Base-by-base conservation (phyloP, 2,888 invertebrate genomes). In the Resseliella maxima region DNA sequence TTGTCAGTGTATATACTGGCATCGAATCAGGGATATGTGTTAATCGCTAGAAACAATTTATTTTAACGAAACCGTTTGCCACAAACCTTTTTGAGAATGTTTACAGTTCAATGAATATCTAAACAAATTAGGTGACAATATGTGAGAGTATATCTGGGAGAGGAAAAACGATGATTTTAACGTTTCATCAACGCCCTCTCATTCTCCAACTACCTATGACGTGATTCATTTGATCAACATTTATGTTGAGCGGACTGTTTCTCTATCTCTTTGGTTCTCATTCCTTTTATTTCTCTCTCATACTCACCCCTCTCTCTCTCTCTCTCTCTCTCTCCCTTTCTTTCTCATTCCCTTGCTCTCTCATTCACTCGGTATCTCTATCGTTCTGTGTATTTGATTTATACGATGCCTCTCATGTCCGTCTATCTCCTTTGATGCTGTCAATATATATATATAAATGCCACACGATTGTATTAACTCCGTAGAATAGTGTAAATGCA, bases 31-130 rank as follows among this genome's bases (percentile, higher is more conserved):
- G 72, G 35, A 38, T 83, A 38, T n/a, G 24, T 83, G 83, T 38
- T 83, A 83, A 83, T 83, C 83, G 83, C 38, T 83, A 38, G 38
- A 83, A 38, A 83, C 38, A 83, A 83, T 83, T 81, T 81, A 83
- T 83, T 83, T 83, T 83, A 83, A 83, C 83, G 83, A 83, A 83
- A 83, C 83, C 83, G 38, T 83, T 83, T 83, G 83, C 83, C 83
- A 83, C 38, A 38, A 83, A 83, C 83, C 83, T 83, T 83, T 83
- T 83, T 83, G 83, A 83, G 83, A 38, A 83, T 83, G 83, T 83
- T 83, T 83, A 83, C 83, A 83, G 83, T 83, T 83, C 83, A 83
- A 83, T 83, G 83, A 83, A 83, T 83, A 38, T 38, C 38, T 83
- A 83, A 83, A 38, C 83, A 83, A 83, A 83, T 83, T 83, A 83